These are phyloP conservation scores for Azemiops feae DNA, from an alignment of 2,113 vertebrate species.

Conservation along the genomic window DNA sequence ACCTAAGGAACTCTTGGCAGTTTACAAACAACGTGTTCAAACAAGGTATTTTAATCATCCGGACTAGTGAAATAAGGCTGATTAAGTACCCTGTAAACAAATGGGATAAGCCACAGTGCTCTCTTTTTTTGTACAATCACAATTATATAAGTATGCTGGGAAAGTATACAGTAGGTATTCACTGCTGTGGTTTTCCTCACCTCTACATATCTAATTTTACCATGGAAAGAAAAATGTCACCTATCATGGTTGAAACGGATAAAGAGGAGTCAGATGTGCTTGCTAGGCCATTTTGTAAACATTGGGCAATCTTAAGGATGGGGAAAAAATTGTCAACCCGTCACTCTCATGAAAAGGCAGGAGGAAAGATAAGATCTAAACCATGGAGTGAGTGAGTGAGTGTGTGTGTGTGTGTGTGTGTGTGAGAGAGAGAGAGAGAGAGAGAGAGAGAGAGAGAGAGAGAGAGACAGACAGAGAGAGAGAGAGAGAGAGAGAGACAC, in stretches of 20 bases:
- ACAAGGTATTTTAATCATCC: neutral
- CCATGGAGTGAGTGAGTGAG: neutral
- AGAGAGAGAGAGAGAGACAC: too few relatives aligned
- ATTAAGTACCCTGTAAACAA: neutral
- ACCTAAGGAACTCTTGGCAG: too few relatives aligned
- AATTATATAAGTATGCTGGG: neutral
- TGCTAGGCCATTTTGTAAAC: neutral
- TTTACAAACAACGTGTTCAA: neutral
- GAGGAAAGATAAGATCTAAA: neutral
- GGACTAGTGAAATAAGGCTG: neutral
- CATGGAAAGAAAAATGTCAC: neutral
- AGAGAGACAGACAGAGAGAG: rapidly evolving
- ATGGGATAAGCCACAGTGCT: neutral
- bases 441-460: too few relatives aligned
- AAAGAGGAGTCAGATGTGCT: neutral
- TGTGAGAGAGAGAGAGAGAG: too few relatives aligned
- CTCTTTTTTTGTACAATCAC: neutral
- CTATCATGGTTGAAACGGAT: neutral
- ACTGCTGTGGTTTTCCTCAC: neutral
- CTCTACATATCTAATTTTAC: neutral
- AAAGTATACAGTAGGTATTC: too few relatives aligned
- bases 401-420: too few relatives aligned
- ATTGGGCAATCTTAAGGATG: neutral
- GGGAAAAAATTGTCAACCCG: neutral
- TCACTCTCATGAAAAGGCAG: neutral